Conservation (phyloP, 2,113 vertebrate species). For the Chaetodon trifascialis region DNA sequence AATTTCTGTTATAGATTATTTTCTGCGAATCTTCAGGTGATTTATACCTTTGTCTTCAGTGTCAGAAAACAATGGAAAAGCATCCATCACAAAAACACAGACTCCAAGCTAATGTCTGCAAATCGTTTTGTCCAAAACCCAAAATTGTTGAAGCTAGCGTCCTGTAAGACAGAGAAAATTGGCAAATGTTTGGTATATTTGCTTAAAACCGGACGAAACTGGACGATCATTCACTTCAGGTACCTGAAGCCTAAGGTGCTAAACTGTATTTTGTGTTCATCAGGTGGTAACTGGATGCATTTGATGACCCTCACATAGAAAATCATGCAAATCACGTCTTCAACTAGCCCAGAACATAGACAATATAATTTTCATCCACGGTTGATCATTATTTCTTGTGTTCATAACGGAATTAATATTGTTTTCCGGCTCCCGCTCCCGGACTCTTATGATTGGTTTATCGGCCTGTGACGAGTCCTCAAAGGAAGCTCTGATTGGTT, state of each 20-base stretch:
- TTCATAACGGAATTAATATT: neutral
- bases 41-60: neutral
- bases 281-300: neutral
- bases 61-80: neutral
- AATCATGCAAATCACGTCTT: neutral
- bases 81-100: neutral
- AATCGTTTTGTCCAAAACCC: neutral
- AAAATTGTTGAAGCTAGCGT: too few species aligned
- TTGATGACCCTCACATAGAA: neutral
- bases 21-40: neutral
- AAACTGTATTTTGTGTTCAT: neutral
- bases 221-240: neutral
- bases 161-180: too few species aligned
- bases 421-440: conserved; percentile 25
- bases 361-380: neutral
- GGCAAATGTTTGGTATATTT: too few species aligned
- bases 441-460: conserved; percentile 48
- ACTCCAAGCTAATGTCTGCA: neutral
- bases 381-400: neutral
- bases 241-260: neutral
- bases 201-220: neutral
- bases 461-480: neutral
- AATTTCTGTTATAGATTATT: neutral
- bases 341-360: neutral
- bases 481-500: conserved; percentile 62